Percentiles rank a stretch among this genome's conserved stretches.
phyloP scores from a whole-genome alignment of 1,140 invertebrate genomes.

The Pseudomyrmex flavicornis region DNA sequence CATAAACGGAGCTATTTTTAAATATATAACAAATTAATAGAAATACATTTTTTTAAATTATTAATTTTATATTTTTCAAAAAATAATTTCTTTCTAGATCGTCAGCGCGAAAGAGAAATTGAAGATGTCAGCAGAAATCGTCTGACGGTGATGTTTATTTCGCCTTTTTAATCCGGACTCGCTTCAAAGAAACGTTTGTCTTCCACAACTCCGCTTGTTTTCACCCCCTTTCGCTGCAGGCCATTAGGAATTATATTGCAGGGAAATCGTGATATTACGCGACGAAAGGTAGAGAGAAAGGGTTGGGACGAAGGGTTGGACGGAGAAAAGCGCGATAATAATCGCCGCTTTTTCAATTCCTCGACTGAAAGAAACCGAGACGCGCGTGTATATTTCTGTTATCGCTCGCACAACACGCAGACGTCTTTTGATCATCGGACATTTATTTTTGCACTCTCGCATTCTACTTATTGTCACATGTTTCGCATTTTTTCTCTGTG shows the following conservation, averaged over 20 bases:
- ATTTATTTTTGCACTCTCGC: slow-evolving; percentile 3
- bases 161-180: slow-evolving; percentile 59
- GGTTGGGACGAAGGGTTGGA: neutral
- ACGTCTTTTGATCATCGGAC: neutral
- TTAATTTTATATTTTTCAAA: too few species aligned
- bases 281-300: neutral
- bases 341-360: slow-evolving; percentile 2
- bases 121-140: neutral
- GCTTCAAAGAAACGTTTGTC: slow-evolving; percentile 46
- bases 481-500: neutral
- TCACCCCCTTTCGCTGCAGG: neutral
- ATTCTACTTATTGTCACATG: too few species aligned
- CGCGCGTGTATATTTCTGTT: neutral
- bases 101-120: neutral
- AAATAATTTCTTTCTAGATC: too few species aligned
- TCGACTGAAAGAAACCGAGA: neutral
- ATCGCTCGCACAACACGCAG: neutral
- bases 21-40: too few species aligned
- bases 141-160: neutral
- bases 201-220: neutral
- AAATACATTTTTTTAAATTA: too few species aligned
- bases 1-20: too few species aligned
- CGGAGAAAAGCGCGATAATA: slow-evolving; percentile 21
- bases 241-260: neutral
- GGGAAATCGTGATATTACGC: neutral